A percentile compares a stretch with the other conserved stretches of the same genome.
Conservation (phyloP, 2,113 vertebrate species). For the Casuarius casuarius region DNA sequence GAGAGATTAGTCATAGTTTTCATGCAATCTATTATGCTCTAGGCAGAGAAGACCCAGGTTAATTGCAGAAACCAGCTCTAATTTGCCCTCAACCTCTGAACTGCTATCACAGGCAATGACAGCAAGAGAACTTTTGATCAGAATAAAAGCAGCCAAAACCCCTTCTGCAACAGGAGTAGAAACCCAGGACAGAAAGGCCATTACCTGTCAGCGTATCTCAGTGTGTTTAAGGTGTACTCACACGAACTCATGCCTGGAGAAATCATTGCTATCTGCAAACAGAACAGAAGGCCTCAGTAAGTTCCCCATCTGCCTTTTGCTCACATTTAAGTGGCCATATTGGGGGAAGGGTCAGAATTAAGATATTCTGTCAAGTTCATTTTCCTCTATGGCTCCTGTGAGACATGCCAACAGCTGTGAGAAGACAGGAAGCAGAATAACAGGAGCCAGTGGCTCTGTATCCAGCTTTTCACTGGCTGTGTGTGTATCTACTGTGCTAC, state of each 20-base stretch:
- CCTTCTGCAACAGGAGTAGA: not conserved
- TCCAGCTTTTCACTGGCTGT: not conserved
- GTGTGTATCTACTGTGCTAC: not conserved
- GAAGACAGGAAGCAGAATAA: too few relatives aligned
- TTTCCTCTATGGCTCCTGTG: not conserved
- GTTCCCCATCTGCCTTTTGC: not conserved
- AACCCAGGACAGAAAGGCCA: not conserved
- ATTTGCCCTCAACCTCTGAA: not conserved
- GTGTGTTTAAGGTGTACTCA: slow-evolving; percentile 96
- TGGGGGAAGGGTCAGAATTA: not conserved
- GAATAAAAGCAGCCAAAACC: not conserved
- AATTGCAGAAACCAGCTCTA: not conserved
- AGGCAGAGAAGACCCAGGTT: not conserved
- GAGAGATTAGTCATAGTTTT: not conserved
- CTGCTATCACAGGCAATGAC: not conserved
- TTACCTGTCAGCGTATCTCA: slow-evolving; percentile 97
- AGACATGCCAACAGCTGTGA: not conserved
- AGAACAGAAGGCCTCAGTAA: not conserved
- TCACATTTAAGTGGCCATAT: not conserved
- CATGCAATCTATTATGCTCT: not conserved
- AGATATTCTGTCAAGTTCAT: not conserved
- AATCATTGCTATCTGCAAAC: slow-evolving; percentile 94
- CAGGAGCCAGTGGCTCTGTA: not conserved
- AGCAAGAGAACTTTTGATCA: not conserved
- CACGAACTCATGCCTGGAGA: slow-evolving; percentile 94